Evolutionary conservation across 2,113 vertebrate genomes (phyloP).

Genomic region (Acanthochromis polyacanthus): DNA sequence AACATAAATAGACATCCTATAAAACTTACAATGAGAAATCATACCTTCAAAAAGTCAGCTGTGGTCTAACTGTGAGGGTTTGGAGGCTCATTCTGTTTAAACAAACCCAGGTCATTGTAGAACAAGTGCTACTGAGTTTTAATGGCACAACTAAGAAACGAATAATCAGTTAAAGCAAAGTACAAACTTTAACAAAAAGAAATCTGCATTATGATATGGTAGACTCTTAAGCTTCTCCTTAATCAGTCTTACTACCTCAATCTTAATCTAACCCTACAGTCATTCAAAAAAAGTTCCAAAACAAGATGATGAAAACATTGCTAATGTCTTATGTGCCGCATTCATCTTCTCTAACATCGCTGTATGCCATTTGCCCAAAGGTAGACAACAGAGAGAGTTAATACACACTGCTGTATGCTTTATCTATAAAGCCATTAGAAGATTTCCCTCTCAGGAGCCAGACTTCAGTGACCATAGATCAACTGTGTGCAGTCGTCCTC

Average conservation of each 20-base stretch:
- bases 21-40: constrained; percentile 2
- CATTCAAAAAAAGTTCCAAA: not conserved
- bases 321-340: not conserved
- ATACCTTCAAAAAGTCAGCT: constrained; percentile 6
- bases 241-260: too few relatives aligned
- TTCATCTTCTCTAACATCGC: constrained; percentile 12
- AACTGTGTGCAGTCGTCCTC: constrained; percentile 45
- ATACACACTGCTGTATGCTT: constrained; percentile 25
- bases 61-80: not conserved
- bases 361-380: constrained; percentile 12
- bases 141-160: not conserved
- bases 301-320: not conserved
- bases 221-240: not conserved
- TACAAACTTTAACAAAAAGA: not conserved
- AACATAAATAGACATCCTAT: not conserved
- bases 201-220: not conserved
- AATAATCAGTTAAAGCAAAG: not conserved
- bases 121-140: not conserved
- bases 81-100: not conserved
- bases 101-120: not conserved
- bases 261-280: too few relatives aligned
- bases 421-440: constrained; percentile 59
- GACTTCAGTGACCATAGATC: constrained; percentile 61
- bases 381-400: constrained; percentile 14
- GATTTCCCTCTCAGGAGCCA: constrained; percentile 40